Base-by-base conservation (phyloP, 2,888 invertebrate genomes). In the Eutolmus rufibarbis region DNA sequence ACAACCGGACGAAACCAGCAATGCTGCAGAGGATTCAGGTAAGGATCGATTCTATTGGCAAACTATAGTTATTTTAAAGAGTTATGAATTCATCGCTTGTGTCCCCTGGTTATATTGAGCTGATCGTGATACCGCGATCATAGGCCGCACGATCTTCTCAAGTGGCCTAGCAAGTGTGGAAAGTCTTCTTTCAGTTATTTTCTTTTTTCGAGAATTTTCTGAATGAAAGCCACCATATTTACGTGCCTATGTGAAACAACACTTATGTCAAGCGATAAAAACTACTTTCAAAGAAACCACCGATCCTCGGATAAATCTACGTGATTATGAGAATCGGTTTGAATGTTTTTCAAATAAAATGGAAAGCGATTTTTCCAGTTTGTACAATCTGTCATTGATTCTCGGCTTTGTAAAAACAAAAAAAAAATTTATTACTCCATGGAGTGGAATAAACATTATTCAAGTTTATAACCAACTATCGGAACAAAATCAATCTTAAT, bases 351-450 rank as follows among this genome's bases (percentile, higher is more conserved):
- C 86, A 86, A 78, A 79, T 89, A 91, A 91, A 91, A 91, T 91
- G 91, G 91, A 91, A 91, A 91, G 91, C 91, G 91, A 91, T 91
- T 91, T 91, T 91, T 91, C 91, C 91, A 90, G 90, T 90, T 91
- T 91, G 89, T 89, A 14, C 31, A 76, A 77, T 66, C 56, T 86
- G 51, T 51, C 31, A 23, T 31, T 51, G n/a, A 28, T 51, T 31
- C 3, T 23, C 12, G 28, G 66, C 12, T 51, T 14, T 43, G 16
- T 19, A 79, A 79, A 79, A 40, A 78, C 34, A 66, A 12, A 14
- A 79, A 40, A 78, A 51, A 66, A 12, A 14, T 31, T 66, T 57
- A 82, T 82, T 82, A 82, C 34, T 79, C 14, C 79, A 79, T 79
- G 23, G 23, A 51, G 28, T 5, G 19, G 34, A 77, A 40, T 23